Percentiles rank a stretch among this genome's conserved stretches.
phyloP scores from a whole-genome alignment of 2,797 vertebrate genomes.

The Coilia nasus region DNA sequence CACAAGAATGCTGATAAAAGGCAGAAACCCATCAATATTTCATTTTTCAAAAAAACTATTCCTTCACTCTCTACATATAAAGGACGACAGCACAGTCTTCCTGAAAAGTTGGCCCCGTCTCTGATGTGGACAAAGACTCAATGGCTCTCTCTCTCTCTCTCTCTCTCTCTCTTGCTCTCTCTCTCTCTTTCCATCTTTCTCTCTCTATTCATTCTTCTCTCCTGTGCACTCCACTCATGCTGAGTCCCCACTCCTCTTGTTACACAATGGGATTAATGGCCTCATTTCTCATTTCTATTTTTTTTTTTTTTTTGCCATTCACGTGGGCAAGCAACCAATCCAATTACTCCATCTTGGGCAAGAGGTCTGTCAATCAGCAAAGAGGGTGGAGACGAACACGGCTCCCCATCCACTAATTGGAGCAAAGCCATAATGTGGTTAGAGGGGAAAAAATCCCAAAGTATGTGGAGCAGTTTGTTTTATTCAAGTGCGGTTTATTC shows the following conservation, averaged over 20 bases:
- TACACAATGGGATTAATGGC: conserved; percentile 72
- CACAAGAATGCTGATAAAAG: neutral
- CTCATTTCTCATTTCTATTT: conserved; percentile 72
- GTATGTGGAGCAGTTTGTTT: neutral
- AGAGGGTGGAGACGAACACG: conserved; percentile 19
- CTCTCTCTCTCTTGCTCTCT: conserved; percentile 25
- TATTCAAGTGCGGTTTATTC: neutral
- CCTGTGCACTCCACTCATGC: conserved; percentile 21
- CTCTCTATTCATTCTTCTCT: conserved; percentile 24
- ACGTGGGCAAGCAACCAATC: conserved; percentile 72
- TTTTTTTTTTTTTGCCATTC: conserved; percentile 58
- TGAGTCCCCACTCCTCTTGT: conserved; percentile 44
- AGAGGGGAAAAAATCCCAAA: neutral
- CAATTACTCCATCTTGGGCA: conserved; percentile 56
- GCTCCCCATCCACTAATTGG: conserved; percentile 37
- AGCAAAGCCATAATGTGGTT: conserved; percentile 10
- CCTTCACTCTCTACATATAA: conserved; percentile 1
- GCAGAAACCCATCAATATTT: neutral
- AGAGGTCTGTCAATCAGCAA: conserved; percentile 28
- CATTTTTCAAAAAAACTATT: neutral
- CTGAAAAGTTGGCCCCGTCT: conserved; percentile 45
- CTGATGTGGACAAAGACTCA: conserved; percentile 50
- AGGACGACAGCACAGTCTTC: conserved; percentile 21
- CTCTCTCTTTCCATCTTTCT: conserved; percentile 28
- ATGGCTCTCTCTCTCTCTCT: conserved; percentile 36